These are phyloP conservation scores for Urocolius indicus DNA, from an alignment of 2,113 vertebrate species.

Conservation along the genomic window DNA sequence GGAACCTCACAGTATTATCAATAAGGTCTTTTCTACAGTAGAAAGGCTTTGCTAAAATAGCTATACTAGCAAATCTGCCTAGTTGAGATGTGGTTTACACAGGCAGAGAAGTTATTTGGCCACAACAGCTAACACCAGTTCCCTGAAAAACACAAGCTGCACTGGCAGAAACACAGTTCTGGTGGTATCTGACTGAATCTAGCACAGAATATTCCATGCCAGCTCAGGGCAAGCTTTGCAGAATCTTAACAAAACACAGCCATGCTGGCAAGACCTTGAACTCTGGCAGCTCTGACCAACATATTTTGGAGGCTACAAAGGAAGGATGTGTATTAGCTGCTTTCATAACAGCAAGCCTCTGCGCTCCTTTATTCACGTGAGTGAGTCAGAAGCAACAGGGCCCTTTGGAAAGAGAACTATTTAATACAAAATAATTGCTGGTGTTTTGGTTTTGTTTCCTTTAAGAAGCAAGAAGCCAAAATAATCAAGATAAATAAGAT, in stretches of 20 bases:
- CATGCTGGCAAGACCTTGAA: not conserved
- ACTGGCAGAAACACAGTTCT: not conserved
- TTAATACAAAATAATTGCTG: not conserved
- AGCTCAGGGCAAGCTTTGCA: not conserved
- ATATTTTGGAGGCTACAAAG: not conserved
- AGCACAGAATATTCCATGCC: not conserved
- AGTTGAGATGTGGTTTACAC: not conserved
- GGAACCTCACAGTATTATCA: constrained; percentile 45
- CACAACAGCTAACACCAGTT: not conserved
- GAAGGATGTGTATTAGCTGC: not conserved
- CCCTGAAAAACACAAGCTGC: not conserved
- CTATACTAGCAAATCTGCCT: constrained; percentile 17
- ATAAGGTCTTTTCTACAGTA: constrained; percentile 41
- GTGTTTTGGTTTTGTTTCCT: not conserved
- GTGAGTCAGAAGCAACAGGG: not conserved
- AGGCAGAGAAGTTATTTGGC: constrained; percentile 9
- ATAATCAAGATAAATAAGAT: not conserved
- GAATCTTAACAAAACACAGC: not conserved
- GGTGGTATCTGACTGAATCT: not conserved
- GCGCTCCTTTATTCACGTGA: not conserved
- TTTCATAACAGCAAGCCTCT: not conserved
- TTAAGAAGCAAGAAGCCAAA: not conserved
- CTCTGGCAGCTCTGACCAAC: not conserved
- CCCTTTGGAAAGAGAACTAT: not conserved
- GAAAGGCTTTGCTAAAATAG: constrained; percentile 50